Evolutionary conservation across 2,888 invertebrate species (phyloP).

Genomic region (Neuroscelio doddi): DNA sequence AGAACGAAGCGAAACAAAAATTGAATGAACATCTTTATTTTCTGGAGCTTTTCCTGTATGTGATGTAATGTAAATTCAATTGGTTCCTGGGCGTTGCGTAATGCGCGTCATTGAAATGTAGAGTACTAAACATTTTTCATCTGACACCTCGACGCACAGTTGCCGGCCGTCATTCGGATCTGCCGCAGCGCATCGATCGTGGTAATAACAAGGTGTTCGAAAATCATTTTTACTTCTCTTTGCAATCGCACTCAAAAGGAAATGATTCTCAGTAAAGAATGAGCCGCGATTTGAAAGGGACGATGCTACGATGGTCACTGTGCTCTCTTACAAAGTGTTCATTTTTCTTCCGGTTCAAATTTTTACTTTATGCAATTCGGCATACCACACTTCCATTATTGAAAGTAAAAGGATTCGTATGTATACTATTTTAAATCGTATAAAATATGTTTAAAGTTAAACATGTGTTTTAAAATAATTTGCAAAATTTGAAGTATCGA

Average conservation of each 20-base stretch:
- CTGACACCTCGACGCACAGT: neutral
- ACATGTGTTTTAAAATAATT: no score
- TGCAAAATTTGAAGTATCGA: no score
- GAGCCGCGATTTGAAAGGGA: constrained; percentile 12
- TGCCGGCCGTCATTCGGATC: constrained; percentile 39
- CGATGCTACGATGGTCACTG: constrained; percentile 12
- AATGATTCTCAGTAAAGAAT: constrained; percentile 17
- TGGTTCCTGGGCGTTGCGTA: constrained; percentile 22
- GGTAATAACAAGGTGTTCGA: constrained; percentile 13
- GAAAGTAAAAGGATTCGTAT: neutral
- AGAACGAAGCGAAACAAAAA: no score
- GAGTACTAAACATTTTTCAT: constrained; percentile 11
- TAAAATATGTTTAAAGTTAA: no score
- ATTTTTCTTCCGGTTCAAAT: constrained; percentile 13
- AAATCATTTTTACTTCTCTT: constrained; percentile 19
- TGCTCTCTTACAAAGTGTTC: neutral
- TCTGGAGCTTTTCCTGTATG: no score
- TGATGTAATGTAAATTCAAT: constrained; percentile 17
- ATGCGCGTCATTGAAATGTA: constrained; percentile 22
- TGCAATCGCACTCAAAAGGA: constrained; percentile 15
- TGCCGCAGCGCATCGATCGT: constrained; percentile 49
- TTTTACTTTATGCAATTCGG: no score
- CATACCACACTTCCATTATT: neutral
- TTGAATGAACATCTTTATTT: neutral
- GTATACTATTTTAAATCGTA: no score